Base-by-base conservation (phyloP, 2,888 invertebrate genomes). In the Drosophila limbata region DNA sequence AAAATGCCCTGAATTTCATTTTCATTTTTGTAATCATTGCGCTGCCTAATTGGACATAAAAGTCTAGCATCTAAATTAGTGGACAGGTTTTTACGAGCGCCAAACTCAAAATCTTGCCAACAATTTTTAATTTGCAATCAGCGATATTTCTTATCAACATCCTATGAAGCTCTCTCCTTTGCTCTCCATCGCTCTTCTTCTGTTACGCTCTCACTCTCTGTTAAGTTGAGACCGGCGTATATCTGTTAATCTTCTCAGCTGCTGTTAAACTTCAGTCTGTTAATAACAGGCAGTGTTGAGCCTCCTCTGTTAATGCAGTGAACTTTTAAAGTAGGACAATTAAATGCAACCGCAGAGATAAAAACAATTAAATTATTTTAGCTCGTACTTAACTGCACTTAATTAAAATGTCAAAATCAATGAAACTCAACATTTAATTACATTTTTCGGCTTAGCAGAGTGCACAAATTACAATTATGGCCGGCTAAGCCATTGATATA, bases 391-490 rank as follows among this genome's bases (percentile, higher is more conserved):
- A 19, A 37, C 45, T 40, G 42, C 45, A 62, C 69, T 69, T 79
- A 84, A 84, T 83, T 81, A 84, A 83, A 79, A 69, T 64, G 77
- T 74, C 83, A 87, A 73, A 62, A 61, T 67, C 62, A 72, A 63
- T 69, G 53, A 47, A 45, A 61, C 51, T 51, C 56, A 69, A 55
- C 50, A 66, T 63, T 64, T 66, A 87, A 83, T 81, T 76, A 66
- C 55, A 65, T 59, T 70, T 76, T 37, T 37, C 28, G 40, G 57
- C 42, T 50, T 69, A 21, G 40, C 42, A 33, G 19, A 50, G 25
- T 28, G 33, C 35, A n/a, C 35, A 33, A 45, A 65, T 42, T 47
- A 48, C 59, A 53, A 62, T 39, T 67, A 55, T 48, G 35, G 19
- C n/a, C 19, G 53, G 19, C 40, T 78, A 33, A 62, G 60, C 51